Base-by-base conservation (phyloP, 2,113 vertebrate species). In the Neopipo cinnamomea region DNA sequence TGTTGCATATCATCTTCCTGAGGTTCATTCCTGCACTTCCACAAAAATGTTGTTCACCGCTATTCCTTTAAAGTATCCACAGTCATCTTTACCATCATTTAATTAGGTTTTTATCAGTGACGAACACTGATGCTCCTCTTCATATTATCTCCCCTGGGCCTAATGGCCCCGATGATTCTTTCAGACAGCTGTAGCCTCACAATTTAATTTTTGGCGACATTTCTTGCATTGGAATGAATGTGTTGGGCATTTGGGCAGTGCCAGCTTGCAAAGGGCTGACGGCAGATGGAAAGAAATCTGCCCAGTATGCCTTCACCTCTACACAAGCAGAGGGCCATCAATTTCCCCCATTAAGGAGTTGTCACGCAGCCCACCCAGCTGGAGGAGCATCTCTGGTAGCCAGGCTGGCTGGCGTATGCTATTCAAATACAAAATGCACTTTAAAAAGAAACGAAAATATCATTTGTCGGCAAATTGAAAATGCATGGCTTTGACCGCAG, bases 271-370 rank as follows among this genome's bases (percentile, higher is more conserved):
- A 97, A 97, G 97, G 97, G 96, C 97, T 98, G 97, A 97, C 15
- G 81, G 98, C 98, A 98, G 98, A 98, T 98, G 98, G 98, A 97
- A 95, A 96, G 95, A 98, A 98, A 98, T 98, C 98, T 98, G 98
- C 98, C 97, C 97, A 96, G 95, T 97, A 93, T 95, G 97, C 95
- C 96, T 97, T 97, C 95, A 95, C 97, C 97, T 97, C 97, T 96
- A 96, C 97, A 96, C 3, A 71, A 97, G 96, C 96, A 97, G 95
- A 98, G 96, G 94, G 95, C 93, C 98, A 98, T 98, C 98, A 97
- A 98, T 98, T 98, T 98, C 96, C 94, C 97, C 97, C 97, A 98
- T 98, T 98, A 98, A 98, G 97, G 96, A 98, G 88, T 96, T 98
- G 98, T 98, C 98, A 98, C 81, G 49, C 96, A 98, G 98, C 98